Evolutionary conservation across 2,797 vertebrate genomes (phyloP).

Genomic region (Gymnopithys bicolor): DNA sequence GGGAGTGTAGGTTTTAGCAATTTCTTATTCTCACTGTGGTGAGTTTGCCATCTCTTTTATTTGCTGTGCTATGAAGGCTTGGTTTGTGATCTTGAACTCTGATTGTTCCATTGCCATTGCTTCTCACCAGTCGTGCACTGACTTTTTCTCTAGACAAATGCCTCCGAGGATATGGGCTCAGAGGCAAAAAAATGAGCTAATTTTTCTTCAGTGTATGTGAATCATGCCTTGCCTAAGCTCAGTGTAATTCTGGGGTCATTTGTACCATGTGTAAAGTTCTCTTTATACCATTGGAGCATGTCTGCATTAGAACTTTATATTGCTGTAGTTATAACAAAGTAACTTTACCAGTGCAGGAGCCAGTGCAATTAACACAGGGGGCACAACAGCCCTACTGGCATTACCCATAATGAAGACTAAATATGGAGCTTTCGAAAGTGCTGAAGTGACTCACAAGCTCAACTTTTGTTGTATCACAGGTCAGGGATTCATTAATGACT

Average conservation of each 20-base stretch:
- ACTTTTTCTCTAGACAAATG: background rate
- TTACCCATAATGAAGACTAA: conserved; percentile 50
- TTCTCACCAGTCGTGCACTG: background rate
- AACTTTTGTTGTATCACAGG: background rate
- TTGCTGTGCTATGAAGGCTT: background rate
- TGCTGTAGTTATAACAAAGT: background rate
- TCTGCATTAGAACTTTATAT: conserved; percentile 30
- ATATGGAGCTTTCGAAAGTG: conserved; percentile 41
- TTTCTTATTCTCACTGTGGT: background rate
- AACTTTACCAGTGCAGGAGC: background rate
- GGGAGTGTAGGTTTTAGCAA: background rate
- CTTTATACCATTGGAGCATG: background rate
- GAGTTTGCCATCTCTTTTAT: background rate
- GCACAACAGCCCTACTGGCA: background rate
- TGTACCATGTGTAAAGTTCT: background rate
- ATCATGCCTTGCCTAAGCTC: background rate
- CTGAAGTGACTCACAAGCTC: background rate
- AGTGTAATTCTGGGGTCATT: background rate
- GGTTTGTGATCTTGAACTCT: background rate
- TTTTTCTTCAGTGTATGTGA: background rate
- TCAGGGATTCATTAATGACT: conserved; percentile 29
- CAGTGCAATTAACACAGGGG: background rate
- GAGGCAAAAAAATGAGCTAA: background rate
- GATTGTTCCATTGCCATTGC: background rate
- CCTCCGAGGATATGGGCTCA: background rate